Evolutionary conservation across 2,888 invertebrate genomes (phyloP).

Genomic region (Nipponacmea schrenckii): DNA sequence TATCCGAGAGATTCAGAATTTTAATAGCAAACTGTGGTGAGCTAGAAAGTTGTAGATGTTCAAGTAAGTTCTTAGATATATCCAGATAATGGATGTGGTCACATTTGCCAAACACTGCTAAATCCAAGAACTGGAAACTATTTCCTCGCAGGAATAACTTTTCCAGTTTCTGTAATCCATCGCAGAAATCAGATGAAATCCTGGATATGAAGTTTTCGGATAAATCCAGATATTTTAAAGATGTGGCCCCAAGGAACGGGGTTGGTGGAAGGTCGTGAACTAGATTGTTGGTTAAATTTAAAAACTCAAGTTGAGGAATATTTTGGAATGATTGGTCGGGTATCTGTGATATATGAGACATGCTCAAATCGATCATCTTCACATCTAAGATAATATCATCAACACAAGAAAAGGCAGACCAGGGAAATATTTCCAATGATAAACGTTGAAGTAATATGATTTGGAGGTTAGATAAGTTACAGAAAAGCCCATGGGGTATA

Average conservation of each 20-base stretch:
- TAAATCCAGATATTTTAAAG: slow-evolving; percentile 11
- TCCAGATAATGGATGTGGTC: slow-evolving; percentile 12
- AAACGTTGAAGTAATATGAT: neutral
- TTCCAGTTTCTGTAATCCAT: slow-evolving; percentile 6
- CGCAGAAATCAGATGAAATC: slow-evolving; percentile 16
- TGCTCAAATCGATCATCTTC: slow-evolving; percentile 16
- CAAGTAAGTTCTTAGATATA: slow-evolving; percentile 11
- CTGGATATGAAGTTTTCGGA: slow-evolving; percentile 13
- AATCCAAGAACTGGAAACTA: slow-evolving; percentile 7
- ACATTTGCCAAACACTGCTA: slow-evolving; percentile 11
- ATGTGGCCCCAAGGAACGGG: slow-evolving; percentile 15
- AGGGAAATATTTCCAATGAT: neutral
- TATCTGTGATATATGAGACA: slow-evolving; percentile 11
- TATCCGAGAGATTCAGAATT: slow-evolving; percentile 15
- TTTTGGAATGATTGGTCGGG: slow-evolving; percentile 15
- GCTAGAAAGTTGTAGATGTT: neutral
- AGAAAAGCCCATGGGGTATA: neutral
- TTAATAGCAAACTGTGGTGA: slow-evolving; percentile 7
- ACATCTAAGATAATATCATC: neutral
- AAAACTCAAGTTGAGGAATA: slow-evolving; percentile 11
- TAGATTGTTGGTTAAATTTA: slow-evolving; percentile 20
- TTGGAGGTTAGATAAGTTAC: neutral
- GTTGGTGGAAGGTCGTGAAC: slow-evolving; percentile 15
- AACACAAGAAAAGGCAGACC: neutral
- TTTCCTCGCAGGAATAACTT: slow-evolving; percentile 12